phyloP scores from a whole-genome alignment of 1,140 invertebrate genomes.

The Drosophila insularis region DNA sequence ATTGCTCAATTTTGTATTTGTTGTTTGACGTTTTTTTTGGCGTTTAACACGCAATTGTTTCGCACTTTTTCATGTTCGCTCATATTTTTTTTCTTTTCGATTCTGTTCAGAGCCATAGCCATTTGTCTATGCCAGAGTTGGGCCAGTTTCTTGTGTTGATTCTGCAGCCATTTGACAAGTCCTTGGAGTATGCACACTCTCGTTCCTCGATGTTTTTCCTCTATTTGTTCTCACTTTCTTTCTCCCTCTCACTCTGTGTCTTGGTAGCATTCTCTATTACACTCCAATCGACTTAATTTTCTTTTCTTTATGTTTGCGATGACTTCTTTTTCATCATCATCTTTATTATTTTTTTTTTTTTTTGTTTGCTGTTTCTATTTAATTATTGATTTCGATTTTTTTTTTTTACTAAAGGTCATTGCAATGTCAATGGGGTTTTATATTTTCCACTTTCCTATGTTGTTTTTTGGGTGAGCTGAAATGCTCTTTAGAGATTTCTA shows the following conservation, averaged over 20 bases:
- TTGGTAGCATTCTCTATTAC: conserved; percentile 44
- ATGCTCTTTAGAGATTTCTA: conserved; percentile 51
- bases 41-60: conserved; percentile 79
- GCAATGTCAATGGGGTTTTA: conserved; percentile 55
- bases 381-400: conserved; percentile 74
- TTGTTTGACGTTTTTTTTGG: conserved; percentile 75
- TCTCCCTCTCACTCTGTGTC: conserved; percentile 32
- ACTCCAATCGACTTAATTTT: conserved; percentile 50
- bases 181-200: conserved; percentile 57
- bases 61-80: conserved; percentile 61
- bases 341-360: conserved; percentile 26
- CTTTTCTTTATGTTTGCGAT: conserved; percentile 15
- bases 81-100: conserved; percentile 34
- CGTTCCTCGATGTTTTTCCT: conserved; percentile 28
- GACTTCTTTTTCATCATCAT: conserved; percentile 44
- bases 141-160: conserved; percentile 32
- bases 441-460: background rate
- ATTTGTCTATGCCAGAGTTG: conserved; percentile 44
- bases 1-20: conserved; percentile 48
- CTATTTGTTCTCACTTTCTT: conserved; percentile 33
- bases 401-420: conserved; percentile 63
- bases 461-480: background rate
- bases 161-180: conserved; percentile 32
- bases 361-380: conserved; percentile 47
- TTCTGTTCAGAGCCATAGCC: background rate